Evolutionary conservation across 2,888 invertebrate species (phyloP), one percentile per base, ranked within the genome.

Genomic region (Microplitis deprimator): DNA sequence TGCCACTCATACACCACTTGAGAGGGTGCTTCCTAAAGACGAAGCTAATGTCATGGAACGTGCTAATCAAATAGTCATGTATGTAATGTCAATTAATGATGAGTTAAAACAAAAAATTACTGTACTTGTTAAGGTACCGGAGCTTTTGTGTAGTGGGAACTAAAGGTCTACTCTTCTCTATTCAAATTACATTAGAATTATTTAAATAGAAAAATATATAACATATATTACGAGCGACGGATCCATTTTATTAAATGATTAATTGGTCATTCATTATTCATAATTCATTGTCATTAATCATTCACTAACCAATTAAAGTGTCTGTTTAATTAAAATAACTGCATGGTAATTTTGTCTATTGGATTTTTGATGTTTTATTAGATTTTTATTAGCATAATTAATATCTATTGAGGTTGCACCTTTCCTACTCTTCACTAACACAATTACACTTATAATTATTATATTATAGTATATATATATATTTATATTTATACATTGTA

Each of bases 21-120:
- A 93, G 91, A 91, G 93, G 90, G 92, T 92, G 79, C 90, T 93
- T 90, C 92, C 91, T 89, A 93, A 94, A 88, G 94, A 94, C 90
- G 95, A 95, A 91, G 94, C 94, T 85, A 94, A 94, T 90, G 95
- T 95, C 86, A 94, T 95, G 93, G 95, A 95, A 91, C 93, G 94
- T 90, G 95, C 95, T 90, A 95, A 94, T 92, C 95, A 95, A 91
- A 96, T 96, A 90, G 95, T 96, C 90, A 95, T 95, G 96, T 96
- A 95, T 92, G 95, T 93, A 91, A 85, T 50, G 50, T 50, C 50
- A 13, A 8, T 50, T 50, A 50, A 50, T 50, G 50, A 50, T 50
- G 50, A 50, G 13, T 50, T 13, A 13, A 50, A 8, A 50, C 13
- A 8, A 73, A 67, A 73, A n/a, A n/a, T 65, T 67, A 73, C 41